phyloP scores from a whole-genome alignment of 2,888 invertebrate species.

The Gortyna flavago region DNA sequence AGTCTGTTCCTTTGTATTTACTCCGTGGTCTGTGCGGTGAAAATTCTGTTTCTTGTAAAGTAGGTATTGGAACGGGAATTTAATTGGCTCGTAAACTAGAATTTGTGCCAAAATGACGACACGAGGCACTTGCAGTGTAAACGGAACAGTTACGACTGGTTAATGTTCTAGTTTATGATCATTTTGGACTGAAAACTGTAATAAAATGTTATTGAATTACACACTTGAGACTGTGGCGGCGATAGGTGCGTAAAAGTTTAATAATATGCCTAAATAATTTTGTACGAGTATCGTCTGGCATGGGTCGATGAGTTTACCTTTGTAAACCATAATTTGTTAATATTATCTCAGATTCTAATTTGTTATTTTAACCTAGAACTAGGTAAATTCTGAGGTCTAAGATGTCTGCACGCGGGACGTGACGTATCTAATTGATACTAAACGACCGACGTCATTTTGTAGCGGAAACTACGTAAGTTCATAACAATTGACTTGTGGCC shows the following conservation, averaged over 20 bases:
- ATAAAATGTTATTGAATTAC: slow-evolving; percentile 45
- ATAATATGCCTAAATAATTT: slow-evolving; percentile 5
- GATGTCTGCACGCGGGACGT: not conserved
- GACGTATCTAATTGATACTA: slow-evolving; percentile 2
- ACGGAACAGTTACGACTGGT: slow-evolving; percentile 36
- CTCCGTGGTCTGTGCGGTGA: not conserved
- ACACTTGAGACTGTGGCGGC: not conserved
- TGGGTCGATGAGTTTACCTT: not conserved
- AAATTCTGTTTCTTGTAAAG: slow-evolving; percentile 38
- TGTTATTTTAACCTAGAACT: not conserved
- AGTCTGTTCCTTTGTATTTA: too few relatives aligned
- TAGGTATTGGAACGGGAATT: slow-evolving; percentile 45
- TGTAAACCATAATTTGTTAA: not conserved
- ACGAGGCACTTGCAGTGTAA: slow-evolving; percentile 35
- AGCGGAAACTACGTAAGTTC: slow-evolving; percentile 13
- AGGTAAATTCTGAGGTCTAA: not conserved
- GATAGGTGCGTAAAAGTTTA: not conserved
- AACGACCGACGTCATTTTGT: not conserved
- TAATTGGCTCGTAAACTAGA: slow-evolving; percentile 56
- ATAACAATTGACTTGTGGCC: slow-evolving; percentile 43
- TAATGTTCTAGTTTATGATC: slow-evolving; percentile 32
- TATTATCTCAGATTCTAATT: not conserved
- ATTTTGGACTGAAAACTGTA: slow-evolving; percentile 24
- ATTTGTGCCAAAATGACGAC: slow-evolving; percentile 51
- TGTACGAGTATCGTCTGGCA: not conserved